phyloP scores from a whole-genome alignment of 2,888 invertebrate species.

The Drosophila buzzatii region DNA sequence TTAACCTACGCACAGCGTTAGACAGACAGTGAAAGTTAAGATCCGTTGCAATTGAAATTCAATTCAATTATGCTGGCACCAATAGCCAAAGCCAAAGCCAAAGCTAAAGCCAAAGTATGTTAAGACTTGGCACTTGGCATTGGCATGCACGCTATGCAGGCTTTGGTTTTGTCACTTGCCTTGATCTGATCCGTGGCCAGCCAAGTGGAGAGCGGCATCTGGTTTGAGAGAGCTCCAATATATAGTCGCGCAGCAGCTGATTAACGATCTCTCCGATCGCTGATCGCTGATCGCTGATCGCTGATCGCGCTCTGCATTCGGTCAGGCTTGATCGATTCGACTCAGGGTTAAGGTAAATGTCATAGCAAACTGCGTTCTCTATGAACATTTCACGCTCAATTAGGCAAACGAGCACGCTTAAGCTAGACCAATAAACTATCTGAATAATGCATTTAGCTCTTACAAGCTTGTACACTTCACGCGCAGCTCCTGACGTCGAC shows the following conservation, averaged over 20 bases:
- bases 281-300: background rate
- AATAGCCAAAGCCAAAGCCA: background rate
- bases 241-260: slow-evolving; percentile 40
- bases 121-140: slow-evolving; percentile 8
- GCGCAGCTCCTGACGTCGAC: slow-evolving; percentile 7
- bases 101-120: slow-evolving; percentile 10
- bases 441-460: slow-evolving; percentile 35
- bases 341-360: slow-evolving; percentile 81
- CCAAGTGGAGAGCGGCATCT: slow-evolving; percentile 25
- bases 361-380: slow-evolving; percentile 53
- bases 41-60: slow-evolving; percentile 51
- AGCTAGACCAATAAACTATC: slow-evolving; percentile 2
- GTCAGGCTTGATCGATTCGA: slow-evolving; percentile 77
- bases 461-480: background rate
- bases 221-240: slow-evolving; percentile 19
- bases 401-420: slow-evolving; percentile 42
- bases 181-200: slow-evolving; percentile 37
- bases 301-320: slow-evolving; percentile 12
- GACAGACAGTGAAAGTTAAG: slow-evolving; percentile 46
- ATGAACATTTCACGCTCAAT: slow-evolving; percentile 65
- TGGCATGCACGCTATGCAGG: slow-evolving; percentile 9
- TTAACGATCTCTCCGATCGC: slow-evolving; percentile 30
- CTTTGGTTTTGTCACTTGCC: slow-evolving; percentile 51
- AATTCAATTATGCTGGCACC: slow-evolving; percentile 42
- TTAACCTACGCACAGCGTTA: slow-evolving; percentile 9